Conservation (phyloP, 2,888 invertebrate genomes). For the Drosophila setosimentum region DNA sequence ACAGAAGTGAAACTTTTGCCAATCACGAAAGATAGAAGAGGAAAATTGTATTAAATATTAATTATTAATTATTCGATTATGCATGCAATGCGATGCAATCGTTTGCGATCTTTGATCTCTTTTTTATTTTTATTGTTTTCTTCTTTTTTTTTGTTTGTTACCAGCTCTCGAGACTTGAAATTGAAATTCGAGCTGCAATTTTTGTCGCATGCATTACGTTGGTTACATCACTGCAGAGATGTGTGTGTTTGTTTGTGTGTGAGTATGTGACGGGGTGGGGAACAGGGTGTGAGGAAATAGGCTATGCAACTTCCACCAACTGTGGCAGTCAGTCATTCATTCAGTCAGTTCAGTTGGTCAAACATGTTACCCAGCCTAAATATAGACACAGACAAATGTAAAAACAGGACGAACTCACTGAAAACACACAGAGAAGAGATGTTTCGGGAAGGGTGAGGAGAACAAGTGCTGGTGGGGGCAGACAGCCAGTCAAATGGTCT, state of each 20-base stretch:
- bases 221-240: constrained; percentile 71
- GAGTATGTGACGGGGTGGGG: constrained; percentile 2
- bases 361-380: constrained; percentile 73
- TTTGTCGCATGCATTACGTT: constrained; percentile 78
- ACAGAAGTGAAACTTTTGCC: constrained; percentile 48
- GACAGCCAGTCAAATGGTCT: constrained; percentile 78
- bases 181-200: constrained; percentile 76
- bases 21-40: background rate
- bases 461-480: constrained; percentile 2
- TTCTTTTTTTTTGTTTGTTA: constrained; percentile 9
- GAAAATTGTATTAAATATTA: constrained; percentile 46
- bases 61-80: constrained; percentile 66
- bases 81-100: constrained; percentile 74
- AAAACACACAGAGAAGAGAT: constrained; percentile 9
- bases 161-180: constrained; percentile 46
- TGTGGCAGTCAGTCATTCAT: constrained; percentile 79
- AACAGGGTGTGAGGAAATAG: constrained; percentile 14
- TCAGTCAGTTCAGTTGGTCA: constrained; percentile 81
- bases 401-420: constrained; percentile 65
- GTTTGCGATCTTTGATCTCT: constrained; percentile 64
- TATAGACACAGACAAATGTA: constrained; percentile 71
- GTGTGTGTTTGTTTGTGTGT: constrained; percentile 3
- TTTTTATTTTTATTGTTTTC: constrained; percentile 12
- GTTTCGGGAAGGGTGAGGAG: background rate
- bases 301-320: constrained; percentile 61